Evolutionary conservation across 2,113 vertebrate genomes (phyloP), one percentile per base, ranked within the genome.

Genomic region (Sterna hirundo): DNA sequence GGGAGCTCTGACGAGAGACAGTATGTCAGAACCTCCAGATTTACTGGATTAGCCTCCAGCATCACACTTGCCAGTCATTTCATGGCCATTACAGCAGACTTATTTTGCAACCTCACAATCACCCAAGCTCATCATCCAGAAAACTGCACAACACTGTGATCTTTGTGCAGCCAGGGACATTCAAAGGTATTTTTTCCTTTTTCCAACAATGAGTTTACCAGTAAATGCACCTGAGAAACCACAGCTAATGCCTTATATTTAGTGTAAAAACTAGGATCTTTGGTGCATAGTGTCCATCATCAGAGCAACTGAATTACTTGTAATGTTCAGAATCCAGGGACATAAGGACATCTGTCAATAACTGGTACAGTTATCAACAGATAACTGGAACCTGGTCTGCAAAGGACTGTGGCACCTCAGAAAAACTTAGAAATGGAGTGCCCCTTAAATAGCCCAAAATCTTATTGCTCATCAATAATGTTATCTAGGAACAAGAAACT

Each of bases 1-100:
- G 51, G 0, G 5, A 79, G 57, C 80, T 83, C 54, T 64, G 81
- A 36, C 0, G 1, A 34, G n/a, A 38, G 34, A 9, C 0, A 3
- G 4, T 5, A 21, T 68, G 80, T 46, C 80, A 93, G 44, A 79
- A 30, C 25, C 29, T 57, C 40, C 55, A 23, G 54, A 13, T 79
- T 34, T 55, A 40, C 65, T n/a, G 76, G 17, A 11, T 15, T 72
- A 78, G n/a, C 23, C 58, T 64, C 70, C 75, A 78, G 79, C 79
- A 40, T 12, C 1, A 26, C 2, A 1, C 25, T 47, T 38, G 32
- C 61, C 55, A 52, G 69, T 49, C 65, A 64, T 30, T 84, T 55
- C 47, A 8, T 30, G 49, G n/a, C 65, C 54, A 74, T 69, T 38
- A 12, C 32, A 55, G 25, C 49, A 47, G 40, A 7, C 34, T 82